Percentiles rank a stretch among this genome's conserved stretches.
Evolutionary conservation across 2,113 vertebrate species (phyloP).

Genomic region (Rhadina sibilatrix): DNA sequence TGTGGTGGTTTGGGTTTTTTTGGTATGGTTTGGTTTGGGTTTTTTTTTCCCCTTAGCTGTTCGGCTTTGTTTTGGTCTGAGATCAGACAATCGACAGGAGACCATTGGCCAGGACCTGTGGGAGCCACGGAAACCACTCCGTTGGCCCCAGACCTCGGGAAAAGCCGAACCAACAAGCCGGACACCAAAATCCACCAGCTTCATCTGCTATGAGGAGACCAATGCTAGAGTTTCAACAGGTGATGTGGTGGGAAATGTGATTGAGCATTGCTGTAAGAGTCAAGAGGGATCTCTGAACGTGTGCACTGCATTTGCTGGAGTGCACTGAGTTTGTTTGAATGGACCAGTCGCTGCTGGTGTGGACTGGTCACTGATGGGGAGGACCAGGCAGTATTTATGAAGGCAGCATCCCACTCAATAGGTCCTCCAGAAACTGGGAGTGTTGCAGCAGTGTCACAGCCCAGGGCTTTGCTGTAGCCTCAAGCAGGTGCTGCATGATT

Average conservation of each 20-base stretch:
- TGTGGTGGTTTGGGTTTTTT: no score
- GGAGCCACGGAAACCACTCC: rapidly evolving
- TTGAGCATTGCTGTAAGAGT: neutral
- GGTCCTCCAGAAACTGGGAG: neutral
- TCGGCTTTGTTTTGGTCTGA: rapidly evolving
- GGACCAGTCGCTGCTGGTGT: neutral
- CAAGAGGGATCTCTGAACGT: neutral
- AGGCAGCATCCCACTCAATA: rapidly evolving
- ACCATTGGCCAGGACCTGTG: rapidly evolving
- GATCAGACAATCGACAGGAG: neutral
- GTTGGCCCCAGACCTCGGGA: rapidly evolving
- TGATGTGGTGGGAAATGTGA: neutral
- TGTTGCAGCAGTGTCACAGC: neutral
- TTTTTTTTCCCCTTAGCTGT: neutral
- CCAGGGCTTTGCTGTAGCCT: neutral
- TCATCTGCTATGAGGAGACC: neutral
- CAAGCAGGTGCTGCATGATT: neutral
- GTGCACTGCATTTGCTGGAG: neutral
- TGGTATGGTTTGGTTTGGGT: no score
- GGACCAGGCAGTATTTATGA: neutral
- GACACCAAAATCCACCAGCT: neutral
- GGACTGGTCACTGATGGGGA: neutral
- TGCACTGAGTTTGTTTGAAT: neutral
- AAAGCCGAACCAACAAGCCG: neutral
- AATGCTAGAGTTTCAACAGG: neutral